Conservation (phyloP, 2,113 vertebrate species). For the Engystomops pustulosus region DNA sequence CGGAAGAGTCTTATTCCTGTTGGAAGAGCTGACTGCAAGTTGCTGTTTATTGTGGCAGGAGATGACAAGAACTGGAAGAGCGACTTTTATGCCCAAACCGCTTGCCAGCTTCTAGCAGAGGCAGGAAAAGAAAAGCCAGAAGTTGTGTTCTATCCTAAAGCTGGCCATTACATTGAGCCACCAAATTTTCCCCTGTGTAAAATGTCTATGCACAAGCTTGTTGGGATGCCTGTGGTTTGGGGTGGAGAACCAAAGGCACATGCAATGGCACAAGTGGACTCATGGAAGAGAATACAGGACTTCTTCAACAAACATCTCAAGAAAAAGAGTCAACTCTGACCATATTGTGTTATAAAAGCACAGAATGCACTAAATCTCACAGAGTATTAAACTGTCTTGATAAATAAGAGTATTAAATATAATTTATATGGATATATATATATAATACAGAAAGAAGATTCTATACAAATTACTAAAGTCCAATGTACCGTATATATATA, state of each 20-base stretch:
- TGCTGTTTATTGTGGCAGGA: conserved; percentile 83
- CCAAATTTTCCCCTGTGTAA: conserved; percentile 76
- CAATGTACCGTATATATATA: no score
- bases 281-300: conserved; percentile 73
- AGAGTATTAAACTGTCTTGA: no score
- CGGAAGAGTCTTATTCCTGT: conserved; percentile 79
- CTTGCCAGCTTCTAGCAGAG: conserved; percentile 73
- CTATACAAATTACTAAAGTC: no score
- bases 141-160: conserved; percentile 79
- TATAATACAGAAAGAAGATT: no score
- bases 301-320: conserved; percentile 79
- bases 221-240: conserved; percentile 53
- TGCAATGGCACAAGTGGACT: conserved; percentile 65
- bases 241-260: conserved; percentile 67
- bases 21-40: conserved; percentile 79
- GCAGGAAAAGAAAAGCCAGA: conserved; percentile 78
- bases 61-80: conserved; percentile 92
- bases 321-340: conserved; percentile 62
- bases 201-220: conserved; percentile 51
- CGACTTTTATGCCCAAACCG: conserved; percentile 73
- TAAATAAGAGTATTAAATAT: no score
- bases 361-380: no score
- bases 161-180: conserved; percentile 88
- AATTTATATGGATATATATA: no score
- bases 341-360: neutral